Evolutionary conservation across 2,888 invertebrate species (phyloP).

Genomic region (Caenorhabditis plicata): DNA sequence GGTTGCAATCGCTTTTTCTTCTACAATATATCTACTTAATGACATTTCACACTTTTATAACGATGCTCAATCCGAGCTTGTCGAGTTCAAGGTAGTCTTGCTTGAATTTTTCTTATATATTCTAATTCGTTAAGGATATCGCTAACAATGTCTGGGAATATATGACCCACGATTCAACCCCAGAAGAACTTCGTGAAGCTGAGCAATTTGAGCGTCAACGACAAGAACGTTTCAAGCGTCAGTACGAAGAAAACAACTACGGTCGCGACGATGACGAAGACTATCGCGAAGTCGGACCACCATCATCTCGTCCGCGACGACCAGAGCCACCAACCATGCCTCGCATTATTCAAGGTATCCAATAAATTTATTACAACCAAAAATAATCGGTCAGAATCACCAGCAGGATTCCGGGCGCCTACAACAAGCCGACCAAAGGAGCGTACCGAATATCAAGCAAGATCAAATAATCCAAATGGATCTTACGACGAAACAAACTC

Average conservation of each 20-base stretch:
- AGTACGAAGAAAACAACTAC: constrained; percentile 10
- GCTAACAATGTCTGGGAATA: constrained; percentile 37
- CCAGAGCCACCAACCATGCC: constrained; percentile 28
- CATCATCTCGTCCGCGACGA: constrained; percentile 15
- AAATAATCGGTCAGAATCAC: constrained; percentile 7
- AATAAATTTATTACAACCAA: not conserved
- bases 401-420: constrained; percentile 17
- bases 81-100: constrained; percentile 35
- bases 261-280: constrained; percentile 12
- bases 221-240: constrained; percentile 4
- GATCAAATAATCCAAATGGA: constrained; percentile 2
- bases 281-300: constrained; percentile 20
- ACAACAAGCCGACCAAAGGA: too few relatives aligned
- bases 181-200: constrained; percentile 24
- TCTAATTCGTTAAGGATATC: constrained; percentile 18
- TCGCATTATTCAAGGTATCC: constrained; percentile 26
- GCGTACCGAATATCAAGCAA: too few relatives aligned
- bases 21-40: constrained; percentile 21
- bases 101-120: not conserved
- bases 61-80: constrained; percentile 22
- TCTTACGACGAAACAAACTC: not conserved
- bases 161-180: constrained; percentile 26
- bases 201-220: constrained; percentile 13
- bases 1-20: constrained; percentile 13
- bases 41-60: constrained; percentile 29